Conservation (phyloP, 2,888 invertebrate genomes). For the Cotesia congregata region DNA sequence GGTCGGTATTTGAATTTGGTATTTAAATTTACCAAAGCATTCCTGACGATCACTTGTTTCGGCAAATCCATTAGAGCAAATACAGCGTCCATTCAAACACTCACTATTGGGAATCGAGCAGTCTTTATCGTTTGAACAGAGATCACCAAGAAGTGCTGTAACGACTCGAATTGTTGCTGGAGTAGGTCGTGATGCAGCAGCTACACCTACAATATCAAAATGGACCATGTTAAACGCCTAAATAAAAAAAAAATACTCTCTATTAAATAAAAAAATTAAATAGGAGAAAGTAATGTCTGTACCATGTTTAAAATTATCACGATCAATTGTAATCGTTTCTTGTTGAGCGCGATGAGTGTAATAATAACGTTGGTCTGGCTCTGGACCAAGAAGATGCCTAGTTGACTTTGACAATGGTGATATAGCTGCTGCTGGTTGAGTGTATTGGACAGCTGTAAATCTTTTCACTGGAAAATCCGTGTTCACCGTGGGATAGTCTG, state of each 20-base stretch:
- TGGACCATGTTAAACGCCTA: background rate
- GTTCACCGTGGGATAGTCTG: conserved; percentile 78
- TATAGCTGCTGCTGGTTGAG: conserved; percentile 82
- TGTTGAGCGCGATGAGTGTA: conserved; percentile 73
- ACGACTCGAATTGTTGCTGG: conserved; percentile 77
- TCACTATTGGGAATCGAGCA: conserved; percentile 81
- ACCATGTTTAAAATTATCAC: conserved; percentile 69
- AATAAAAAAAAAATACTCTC: too few species aligned
- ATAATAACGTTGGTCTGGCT: conserved; percentile 77
- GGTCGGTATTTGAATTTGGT: too few species aligned
- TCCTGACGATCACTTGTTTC: conserved; percentile 77
- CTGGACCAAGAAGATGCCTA: conserved; percentile 80
- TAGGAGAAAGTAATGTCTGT: conserved; percentile 38
- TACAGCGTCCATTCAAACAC: conserved; percentile 82
- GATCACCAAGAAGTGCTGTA: conserved; percentile 82
- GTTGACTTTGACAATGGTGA: conserved; percentile 85
- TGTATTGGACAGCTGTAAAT: conserved; percentile 84
- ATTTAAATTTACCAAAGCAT: conserved; percentile 72
- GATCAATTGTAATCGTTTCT: conserved; percentile 67
- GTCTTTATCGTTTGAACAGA: conserved; percentile 79
- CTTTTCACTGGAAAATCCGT: conserved; percentile 83
- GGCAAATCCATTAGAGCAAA: conserved; percentile 79
- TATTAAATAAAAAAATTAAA: background rate
- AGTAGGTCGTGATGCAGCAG: conserved; percentile 75
- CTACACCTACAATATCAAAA: conserved; percentile 56